Evolutionary conservation across 2,888 invertebrate genomes (phyloP).

Genomic region (Acholoe squamosa): DNA sequence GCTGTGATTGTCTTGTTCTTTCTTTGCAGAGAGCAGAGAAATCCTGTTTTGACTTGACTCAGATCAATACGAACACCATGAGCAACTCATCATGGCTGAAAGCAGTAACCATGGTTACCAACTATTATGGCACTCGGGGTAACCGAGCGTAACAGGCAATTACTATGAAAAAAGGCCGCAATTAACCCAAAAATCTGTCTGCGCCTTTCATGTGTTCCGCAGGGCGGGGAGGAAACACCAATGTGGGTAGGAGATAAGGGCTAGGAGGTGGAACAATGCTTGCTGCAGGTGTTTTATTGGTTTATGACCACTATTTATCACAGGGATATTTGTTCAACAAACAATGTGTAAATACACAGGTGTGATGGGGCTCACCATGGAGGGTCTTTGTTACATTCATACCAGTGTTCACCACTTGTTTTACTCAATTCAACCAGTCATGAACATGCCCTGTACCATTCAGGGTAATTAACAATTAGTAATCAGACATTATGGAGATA

Average conservation of each 20-base stretch:
- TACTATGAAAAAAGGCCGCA: neutral
- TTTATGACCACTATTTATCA: too few relatives aligned
- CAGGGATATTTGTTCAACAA: too few relatives aligned
- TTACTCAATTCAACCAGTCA: too few relatives aligned
- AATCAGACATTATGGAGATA: too few relatives aligned
- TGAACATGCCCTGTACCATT: too few relatives aligned
- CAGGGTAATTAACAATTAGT: too few relatives aligned
- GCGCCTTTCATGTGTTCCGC: neutral
- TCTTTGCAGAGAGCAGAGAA: neutral
- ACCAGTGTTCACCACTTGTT: too few relatives aligned
- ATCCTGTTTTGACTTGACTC: neutral
- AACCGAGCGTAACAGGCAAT: conserved; percentile 11
- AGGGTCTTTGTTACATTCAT: too few relatives aligned
- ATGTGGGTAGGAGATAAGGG: neutral
- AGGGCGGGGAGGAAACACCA: neutral
- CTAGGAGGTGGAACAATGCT: neutral
- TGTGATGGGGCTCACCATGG: too few relatives aligned
- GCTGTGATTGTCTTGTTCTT: neutral
- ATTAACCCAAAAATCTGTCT: conserved; percentile 19
- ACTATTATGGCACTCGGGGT: neutral
- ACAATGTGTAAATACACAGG: too few relatives aligned
- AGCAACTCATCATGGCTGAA: neutral
- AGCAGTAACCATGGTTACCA: neutral
- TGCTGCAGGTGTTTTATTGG: too few relatives aligned
- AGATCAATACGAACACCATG: neutral